Conservation (phyloP, 2,797 vertebrate genomes). For the Caiman crocodilus region DNA sequence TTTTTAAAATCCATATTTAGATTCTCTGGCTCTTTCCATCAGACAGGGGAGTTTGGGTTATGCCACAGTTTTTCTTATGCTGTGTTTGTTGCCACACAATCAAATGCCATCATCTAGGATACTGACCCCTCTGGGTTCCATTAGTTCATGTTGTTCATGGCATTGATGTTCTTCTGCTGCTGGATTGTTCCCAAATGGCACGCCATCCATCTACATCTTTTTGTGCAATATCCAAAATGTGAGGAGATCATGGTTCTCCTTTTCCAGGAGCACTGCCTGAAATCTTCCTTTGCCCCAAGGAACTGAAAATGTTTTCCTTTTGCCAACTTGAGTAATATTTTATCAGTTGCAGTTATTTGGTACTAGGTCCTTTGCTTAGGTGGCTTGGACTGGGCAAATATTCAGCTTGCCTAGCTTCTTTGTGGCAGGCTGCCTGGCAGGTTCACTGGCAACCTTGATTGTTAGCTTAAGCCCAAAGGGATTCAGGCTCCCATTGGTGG, state of each 20-base stretch:
- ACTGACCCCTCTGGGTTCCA: rapidly evolving
- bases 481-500: too few relatives aligned
- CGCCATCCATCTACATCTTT: rapidly evolving
- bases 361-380: not conserved
- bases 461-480: too few relatives aligned
- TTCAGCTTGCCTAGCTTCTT: not conserved
- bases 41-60: not conserved
- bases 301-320: not conserved
- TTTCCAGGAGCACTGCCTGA: not conserved
- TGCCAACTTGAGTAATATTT: not conserved
- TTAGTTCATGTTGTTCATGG: not conserved
- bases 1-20: not conserved
- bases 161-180: not conserved
- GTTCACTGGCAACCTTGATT: not conserved
- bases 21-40: not conserved
- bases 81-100: rapidly evolving
- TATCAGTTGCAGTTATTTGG: not conserved
- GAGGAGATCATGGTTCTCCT: constrained; percentile 20
- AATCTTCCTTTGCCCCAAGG: not conserved
- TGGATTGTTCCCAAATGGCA: rapidly evolving
- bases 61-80: not conserved
- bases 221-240: not conserved
- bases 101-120: not conserved
- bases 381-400: not conserved
- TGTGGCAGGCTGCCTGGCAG: not conserved